Evolutionary conservation across 64 coral and sea anemone genomes (phyloP).

Genomic region (Montipora cactus): DNA sequence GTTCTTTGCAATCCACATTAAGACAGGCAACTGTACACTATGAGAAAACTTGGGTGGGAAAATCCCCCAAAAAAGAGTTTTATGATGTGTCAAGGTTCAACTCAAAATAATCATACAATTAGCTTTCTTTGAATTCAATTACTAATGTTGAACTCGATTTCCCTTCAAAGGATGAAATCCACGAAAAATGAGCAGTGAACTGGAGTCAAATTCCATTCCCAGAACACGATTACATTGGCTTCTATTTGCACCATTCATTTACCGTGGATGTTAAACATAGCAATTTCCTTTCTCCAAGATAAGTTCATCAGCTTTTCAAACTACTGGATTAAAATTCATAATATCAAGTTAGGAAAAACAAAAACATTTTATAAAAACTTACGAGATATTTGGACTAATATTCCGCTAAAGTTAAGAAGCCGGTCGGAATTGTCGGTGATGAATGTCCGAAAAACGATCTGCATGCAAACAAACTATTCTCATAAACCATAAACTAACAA

Average conservation of each 20-base stretch:
- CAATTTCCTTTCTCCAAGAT: neutral
- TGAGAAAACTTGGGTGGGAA: neutral
- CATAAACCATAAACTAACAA: too few species aligned
- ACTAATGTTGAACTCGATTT: neutral
- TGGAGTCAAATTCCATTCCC: neutral
- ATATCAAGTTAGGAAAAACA: neutral
- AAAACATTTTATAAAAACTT: neutral
- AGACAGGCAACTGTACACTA: neutral
- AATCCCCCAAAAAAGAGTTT: neutral
- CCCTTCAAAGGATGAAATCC: neutral
- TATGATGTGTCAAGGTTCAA: neutral
- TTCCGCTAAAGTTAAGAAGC: neutral
- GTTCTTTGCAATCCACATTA: constrained; percentile 9
- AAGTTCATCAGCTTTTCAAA: neutral
- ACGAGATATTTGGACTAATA: neutral
- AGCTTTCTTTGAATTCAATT: neutral
- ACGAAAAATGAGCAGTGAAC: constrained; percentile 24
- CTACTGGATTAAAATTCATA: neutral
- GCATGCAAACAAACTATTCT: neutral
- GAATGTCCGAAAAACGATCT: neutral
- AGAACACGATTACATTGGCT: neutral
- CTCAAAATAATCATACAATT: neutral
- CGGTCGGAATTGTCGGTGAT: neutral
- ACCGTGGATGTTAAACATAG: neutral
- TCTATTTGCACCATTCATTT: neutral